Evolutionary conservation across 2,888 invertebrate species (phyloP), one percentile per base, ranked within the genome.

Genomic region (Aleiodes testaceus): DNA sequence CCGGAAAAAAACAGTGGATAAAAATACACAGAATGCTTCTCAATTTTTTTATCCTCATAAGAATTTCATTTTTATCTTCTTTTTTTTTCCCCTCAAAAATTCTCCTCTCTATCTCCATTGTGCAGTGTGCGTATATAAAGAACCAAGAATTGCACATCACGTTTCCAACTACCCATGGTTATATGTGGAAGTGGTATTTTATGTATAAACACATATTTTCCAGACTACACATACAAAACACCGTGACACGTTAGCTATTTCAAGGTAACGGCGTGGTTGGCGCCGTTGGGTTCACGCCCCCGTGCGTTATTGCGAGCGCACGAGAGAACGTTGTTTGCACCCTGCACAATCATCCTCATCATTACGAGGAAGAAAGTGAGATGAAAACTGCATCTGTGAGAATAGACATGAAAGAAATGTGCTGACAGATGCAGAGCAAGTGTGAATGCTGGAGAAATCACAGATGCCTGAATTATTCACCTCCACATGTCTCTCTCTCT

Each of bases 211-310:
- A 66, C 20, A 66, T 66, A 52, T 66, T 66, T 42, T 44, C 42
- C 42, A 53, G 42, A 50, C 12, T 14, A 59, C 44, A 49, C 65
- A 50, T 30, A 12, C 68, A 61, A 49, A 47, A 72, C 74, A 79
- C 78, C 74, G 66, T 76, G 69, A 72, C 76, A 77, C 72, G 70
- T 50, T 74, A 70, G 75, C 77, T 81, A 81, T 80, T 81, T 80
- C 77, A 75, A 78, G 79, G 78, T 79, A 74, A 77, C 77, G 53
- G 70, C 59, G 68, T 50, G 64, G 50, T 61, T 64, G 70, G 69
- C 69, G 59, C 72, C 70, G 61, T 30, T 64, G 55, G 42, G 65
- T 65, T 55, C 52, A 64, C 63, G 70, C 69, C 70, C 70, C 69
- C 66, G 61, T 71, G 63, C 63, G 67, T 64, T 72, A 67, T 67